phyloP scores from a whole-genome alignment of 2,113 vertebrate species.

The Melanerpes formicivorus region DNA sequence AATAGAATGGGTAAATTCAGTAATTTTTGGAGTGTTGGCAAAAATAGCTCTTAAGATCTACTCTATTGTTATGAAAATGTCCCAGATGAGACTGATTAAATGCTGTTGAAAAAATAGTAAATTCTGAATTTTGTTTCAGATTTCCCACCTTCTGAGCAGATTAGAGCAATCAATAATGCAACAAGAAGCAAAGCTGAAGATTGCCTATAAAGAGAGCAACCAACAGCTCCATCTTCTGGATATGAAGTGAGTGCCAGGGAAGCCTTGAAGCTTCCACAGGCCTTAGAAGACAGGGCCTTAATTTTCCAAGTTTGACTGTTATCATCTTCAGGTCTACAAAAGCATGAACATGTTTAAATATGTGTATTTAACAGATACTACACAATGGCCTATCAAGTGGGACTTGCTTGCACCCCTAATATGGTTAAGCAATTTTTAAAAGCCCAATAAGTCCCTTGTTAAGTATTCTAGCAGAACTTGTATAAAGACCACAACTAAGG shows the following conservation, averaged over 20 bases:
- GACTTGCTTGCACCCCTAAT: neutral
- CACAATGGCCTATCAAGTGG: neutral
- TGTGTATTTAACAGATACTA: neutral
- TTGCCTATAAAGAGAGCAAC: conserved; percentile 78
- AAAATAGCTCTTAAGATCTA: neutral
- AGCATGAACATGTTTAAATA: neutral
- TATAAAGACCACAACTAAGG: neutral
- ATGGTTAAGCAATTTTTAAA: neutral
- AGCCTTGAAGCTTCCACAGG: neutral
- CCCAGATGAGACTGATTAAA: neutral
- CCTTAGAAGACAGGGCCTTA: neutral
- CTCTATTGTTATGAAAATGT: neutral
- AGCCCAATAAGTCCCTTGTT: neutral
- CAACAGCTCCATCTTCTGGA: conserved; percentile 82
- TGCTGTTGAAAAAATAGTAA: neutral
- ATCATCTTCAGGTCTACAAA: neutral
- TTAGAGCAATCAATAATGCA: conserved; percentile 79
- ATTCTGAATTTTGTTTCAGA: conserved; percentile 67
- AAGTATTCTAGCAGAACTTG: neutral
- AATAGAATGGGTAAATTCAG: neutral
- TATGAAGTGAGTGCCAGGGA: conserved; percentile 67
- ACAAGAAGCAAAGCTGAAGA: conserved; percentile 79
- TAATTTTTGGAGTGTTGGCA: neutral
- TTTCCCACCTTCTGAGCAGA: conserved; percentile 79
- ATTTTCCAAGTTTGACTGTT: neutral